Conservation (phyloP, 2,888 invertebrate genomes). For the Melinopterus prodromus region DNA sequence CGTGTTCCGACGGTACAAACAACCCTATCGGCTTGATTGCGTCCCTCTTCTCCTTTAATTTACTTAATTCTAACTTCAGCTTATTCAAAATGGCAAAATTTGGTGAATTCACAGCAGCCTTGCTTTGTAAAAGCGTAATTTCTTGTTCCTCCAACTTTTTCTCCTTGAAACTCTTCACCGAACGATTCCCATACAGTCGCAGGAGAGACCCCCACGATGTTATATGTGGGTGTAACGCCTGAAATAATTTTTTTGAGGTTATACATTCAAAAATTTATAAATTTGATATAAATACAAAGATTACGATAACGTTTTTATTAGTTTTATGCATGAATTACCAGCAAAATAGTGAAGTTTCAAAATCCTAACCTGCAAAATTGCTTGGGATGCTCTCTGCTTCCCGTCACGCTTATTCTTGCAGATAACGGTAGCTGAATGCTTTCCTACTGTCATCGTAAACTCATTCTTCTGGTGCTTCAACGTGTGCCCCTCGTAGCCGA, state of each 20-base stretch:
- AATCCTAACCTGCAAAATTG: constrained; percentile 81
- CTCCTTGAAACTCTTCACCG: constrained; percentile 90
- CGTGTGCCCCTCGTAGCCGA: constrained; percentile 82
- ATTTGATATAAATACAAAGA: no score
- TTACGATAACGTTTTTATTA: background rate
- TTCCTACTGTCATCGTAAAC: constrained; percentile 93
- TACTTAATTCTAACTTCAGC: constrained; percentile 81
- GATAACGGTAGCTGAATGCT: constrained; percentile 88
- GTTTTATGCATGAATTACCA: background rate
- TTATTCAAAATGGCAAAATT: constrained; percentile 91
- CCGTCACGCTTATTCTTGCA: constrained; percentile 97
- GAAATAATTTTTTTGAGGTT: background rate
- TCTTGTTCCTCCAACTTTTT: constrained; percentile 93
- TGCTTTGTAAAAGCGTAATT: constrained; percentile 88
- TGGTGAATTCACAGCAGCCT: constrained; percentile 89
- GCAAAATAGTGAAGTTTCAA: background rate
- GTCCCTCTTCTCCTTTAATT: constrained; percentile 69
- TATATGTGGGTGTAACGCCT: constrained; percentile 87
- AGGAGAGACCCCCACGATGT: constrained; percentile 94
- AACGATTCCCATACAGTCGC: constrained; percentile 90
- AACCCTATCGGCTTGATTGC: constrained; percentile 65
- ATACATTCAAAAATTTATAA: background rate
- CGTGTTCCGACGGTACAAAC: constrained; percentile 69
- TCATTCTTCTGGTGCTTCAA: constrained; percentile 92
- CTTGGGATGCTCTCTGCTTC: constrained; percentile 95